Evolutionary conservation across 1,140 invertebrate species (phyloP), one percentile per base, ranked within the genome.

Genomic region (Drosophila kanapiae): DNA sequence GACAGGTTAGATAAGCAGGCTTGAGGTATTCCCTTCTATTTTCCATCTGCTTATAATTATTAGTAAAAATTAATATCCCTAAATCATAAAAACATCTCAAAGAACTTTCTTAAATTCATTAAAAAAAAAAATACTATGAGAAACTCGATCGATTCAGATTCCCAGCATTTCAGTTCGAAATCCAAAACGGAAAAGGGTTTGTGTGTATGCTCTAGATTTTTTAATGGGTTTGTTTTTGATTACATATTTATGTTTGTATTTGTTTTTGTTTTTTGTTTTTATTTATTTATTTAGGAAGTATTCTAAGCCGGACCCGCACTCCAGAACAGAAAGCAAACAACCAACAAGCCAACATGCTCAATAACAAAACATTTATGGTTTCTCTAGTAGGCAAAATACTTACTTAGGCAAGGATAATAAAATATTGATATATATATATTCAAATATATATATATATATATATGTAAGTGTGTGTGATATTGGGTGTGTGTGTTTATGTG

Each of bases 261-360:
- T 54, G 3, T 2, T 23, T 23, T 23, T 23, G 1, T 23, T 23
- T 23, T 23, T 23, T 1, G 23, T 79, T 68, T 40, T 63, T 71
- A 27, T 72, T 74, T 60, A 45, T 62, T 53, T 37, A 37, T 54
- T 37, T 49, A 69, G 67, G 23, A 72, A 72, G 43, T 72, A 72
- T 23, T 72, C 67, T 72, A 88, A 80, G 80, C 83, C 77, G 63
- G 67, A 71, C 80, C 83, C 80, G 77, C 80, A 64, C 82, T 83
- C 84, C 80, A 83, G 53, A 80, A 87, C 84, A 87, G 72, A 83
- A 87, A 86, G 84, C 83, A 87, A 83, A 75, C 83, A 88, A 87
- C 83, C 83, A 87, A 87, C 83, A 87, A 87, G 83, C 83, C 83
- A 86, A 87, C 83, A 87, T 87, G 83, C 83, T 87, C 68, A 83